Evolutionary conservation across 2,888 invertebrate genomes (phyloP), one percentile per base, ranked within the genome.

Genomic region (Hirtodrosophila cameraria): DNA sequence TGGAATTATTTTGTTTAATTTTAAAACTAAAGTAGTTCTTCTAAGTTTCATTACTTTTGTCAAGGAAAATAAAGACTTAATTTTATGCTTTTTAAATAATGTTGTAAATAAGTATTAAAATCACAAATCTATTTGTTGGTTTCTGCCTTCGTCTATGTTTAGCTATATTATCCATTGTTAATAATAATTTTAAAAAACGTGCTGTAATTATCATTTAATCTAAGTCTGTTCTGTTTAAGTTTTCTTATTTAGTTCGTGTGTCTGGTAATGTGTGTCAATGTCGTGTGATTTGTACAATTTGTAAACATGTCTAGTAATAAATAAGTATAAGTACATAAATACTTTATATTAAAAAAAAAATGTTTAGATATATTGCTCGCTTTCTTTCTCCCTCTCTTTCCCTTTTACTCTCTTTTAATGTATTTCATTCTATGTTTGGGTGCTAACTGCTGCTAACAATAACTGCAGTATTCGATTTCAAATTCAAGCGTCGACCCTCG

Each of bases 401-500:
- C 42, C 18, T 25, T 28, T 49, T n/a, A 31, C 27, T 39, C 30
- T 53, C 36, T 36, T 38, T 41, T 55, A 58, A 62, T 38, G 45
- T 68, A 63, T 72, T 20, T 64, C 62, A 63, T 67, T 64, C 68
- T 69, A 59, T 73, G 64, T 77, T 57, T 65, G 76, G 76, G 60
- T 59, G 63, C 59, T 50, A 27, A 50, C 33, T 48, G 36, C 39
- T 48, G 36, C 41, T 50, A 35, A 53, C 36, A 48, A 55, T 35
- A 49, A 50, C 55, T 30, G 58, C 83, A 88, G 84, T 88, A 77
- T 89, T 89, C 85, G 91, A 90, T 66, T 90, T 90, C 81, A 91
- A 90, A 86, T 89, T 89, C 79, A 85, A 88, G 87, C 90, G 91
- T 78, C 89, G 90, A 88, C 90, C 91, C 86, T 92, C 92, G 78